Evolutionary conservation across 2,113 vertebrate species (phyloP), one percentile per base, ranked within the genome.

Genomic region (Crotalus horridus): DNA sequence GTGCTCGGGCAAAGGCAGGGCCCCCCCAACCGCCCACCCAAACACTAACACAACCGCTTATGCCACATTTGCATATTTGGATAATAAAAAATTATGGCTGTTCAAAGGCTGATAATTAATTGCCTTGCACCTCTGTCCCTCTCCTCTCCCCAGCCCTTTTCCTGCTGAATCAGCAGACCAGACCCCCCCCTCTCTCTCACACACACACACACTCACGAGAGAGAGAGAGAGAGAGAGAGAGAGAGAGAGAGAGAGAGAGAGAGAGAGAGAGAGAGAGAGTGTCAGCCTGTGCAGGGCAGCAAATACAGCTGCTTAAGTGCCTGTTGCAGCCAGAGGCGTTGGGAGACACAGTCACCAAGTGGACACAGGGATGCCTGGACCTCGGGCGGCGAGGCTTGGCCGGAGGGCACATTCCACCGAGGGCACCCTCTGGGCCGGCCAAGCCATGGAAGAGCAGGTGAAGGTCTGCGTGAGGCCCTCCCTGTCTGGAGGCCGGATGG

Each of bases 1-100:
- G 12, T 39, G 6, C 13, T 33, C 2, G 5, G 2, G 69, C n/a
- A 39, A 74, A 39, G 69, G 69, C n/a, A 74, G 7, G 4, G 13
- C n/a, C n/a, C 64, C 61, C 61, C 29, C 13, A 11, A 4, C 61
- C 29, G n/a, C 64, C 64, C n/a, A 2, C 0, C 90, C 11, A 23
- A 92, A 94, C 87, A 64, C 29, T 15, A 92, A 93, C 93, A 64
- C 96, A 94, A 89, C 61, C 48, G 12, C 90, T 96, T 94, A 93
- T 0, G 0, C 88, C 39, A 0, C 90, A 96, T 97, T 97, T 97
- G 97, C 97, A 97, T 97, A 97, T 94, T 96, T 96, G 97, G 95
- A 97, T 97, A 97, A 97, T 97, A 97, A 97, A 97, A 97, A 97
- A 96, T 95, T 97, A 97, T 95, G 96, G 91, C 94, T 96, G 95